Conservation (phyloP, 2,888 invertebrate genomes). For the Saturnia pavonia region DNA sequence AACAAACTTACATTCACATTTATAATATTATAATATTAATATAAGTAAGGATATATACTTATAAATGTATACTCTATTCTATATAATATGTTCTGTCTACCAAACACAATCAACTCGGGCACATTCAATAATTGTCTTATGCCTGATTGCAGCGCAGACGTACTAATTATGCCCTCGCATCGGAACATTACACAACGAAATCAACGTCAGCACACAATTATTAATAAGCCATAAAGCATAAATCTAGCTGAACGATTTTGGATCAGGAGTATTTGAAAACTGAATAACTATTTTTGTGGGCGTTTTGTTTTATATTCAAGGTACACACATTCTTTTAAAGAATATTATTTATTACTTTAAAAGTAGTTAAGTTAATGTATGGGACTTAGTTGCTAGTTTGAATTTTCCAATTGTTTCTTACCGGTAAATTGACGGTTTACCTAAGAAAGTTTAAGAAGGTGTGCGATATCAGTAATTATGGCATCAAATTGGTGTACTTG, state of each 20-base stretch:
- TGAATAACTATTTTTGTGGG: neutral
- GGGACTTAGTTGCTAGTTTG: neutral
- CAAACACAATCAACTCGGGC: neutral
- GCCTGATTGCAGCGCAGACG: slow-evolving; percentile 18
- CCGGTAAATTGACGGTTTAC: no score
- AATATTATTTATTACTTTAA: no score
- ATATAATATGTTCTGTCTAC: neutral
- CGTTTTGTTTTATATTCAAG: neutral
- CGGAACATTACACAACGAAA: slow-evolving; percentile 15
- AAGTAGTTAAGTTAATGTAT: neutral
- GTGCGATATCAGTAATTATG: no score
- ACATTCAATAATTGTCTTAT: slow-evolving; percentile 1
- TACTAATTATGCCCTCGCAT: slow-evolving; percentile 17
- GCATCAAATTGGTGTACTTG: no score
- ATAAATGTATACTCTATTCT: no score
- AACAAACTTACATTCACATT: no score
- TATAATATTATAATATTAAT: no score
- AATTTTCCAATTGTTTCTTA: no score
- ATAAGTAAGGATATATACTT: no score
- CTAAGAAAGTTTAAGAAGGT: no score
- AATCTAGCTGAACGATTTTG: neutral
- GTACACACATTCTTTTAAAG: neutral
- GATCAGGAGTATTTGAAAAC: neutral
- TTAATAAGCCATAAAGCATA: neutral
- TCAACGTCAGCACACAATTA: slow-evolving; percentile 16